Conservation (phyloP, 2,888 invertebrate species). For the Tiliacea citrago region DNA sequence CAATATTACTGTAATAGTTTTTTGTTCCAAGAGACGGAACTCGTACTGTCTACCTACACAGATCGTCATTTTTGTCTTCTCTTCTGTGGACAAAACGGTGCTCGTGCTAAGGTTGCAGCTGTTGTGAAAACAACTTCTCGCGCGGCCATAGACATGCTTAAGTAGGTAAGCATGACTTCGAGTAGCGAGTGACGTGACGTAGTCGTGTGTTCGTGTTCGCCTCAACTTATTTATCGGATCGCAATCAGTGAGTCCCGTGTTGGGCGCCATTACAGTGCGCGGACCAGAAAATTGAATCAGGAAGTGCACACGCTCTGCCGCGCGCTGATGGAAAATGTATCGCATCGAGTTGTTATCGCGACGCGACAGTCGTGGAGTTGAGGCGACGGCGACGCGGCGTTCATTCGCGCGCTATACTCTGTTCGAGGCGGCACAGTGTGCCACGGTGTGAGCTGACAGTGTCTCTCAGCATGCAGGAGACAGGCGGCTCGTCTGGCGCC, state of each 20-base stretch:
- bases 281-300: slow-evolving; percentile 77
- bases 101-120: too few relatives aligned
- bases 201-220: slow-evolving; percentile 12
- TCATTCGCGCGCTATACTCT: slow-evolving; percentile 10
- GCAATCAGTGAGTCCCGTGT: slow-evolving; percentile 45
- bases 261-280: slow-evolving; percentile 59
- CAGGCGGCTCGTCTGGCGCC: slow-evolving; percentile 46
- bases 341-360: slow-evolving; percentile 72
- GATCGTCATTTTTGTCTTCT: too few relatives aligned
- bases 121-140: neutral
- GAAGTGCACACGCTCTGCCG: slow-evolving; percentile 76
- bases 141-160: neutral
- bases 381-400: neutral
- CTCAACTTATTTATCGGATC: slow-evolving; percentile 16
- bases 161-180: neutral
- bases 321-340: slow-evolving; percentile 79
- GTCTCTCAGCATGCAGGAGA: slow-evolving; percentile 56
- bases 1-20: too few relatives aligned
- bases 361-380: slow-evolving; percentile 11
- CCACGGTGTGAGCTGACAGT: neutral
- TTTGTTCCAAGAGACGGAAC: too few relatives aligned
- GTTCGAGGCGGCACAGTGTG: neutral
- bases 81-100: too few relatives aligned
- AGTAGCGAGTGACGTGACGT: neutral
- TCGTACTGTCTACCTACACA: too few relatives aligned